Conservation (phyloP, 64 coral and sea anemone genomes). For the Exaiptasia diaphana region DNA sequence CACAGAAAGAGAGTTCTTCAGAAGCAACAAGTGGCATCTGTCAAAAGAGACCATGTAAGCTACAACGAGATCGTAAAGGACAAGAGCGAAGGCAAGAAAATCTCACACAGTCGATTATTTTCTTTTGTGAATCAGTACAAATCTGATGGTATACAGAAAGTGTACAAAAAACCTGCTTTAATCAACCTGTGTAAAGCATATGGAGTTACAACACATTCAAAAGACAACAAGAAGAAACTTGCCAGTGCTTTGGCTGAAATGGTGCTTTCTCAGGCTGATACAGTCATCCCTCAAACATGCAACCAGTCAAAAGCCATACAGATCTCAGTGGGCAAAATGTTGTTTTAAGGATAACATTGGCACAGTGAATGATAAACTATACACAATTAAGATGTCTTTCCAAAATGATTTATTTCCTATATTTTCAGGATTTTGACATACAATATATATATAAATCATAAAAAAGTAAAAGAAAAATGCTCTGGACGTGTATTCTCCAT, state of each 20-base stretch:
- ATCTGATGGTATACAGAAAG: background rate
- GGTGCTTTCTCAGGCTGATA: background rate
- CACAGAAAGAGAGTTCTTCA: constrained; percentile 1
- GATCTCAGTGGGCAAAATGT: no score
- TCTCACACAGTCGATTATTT: constrained; percentile 7
- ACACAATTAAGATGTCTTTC: no score
- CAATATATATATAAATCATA: no score
- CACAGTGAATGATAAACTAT: no score
- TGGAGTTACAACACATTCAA: background rate
- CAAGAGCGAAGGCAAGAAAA: background rate
- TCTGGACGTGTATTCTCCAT: background rate
- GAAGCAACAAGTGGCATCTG: background rate
- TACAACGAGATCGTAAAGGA: constrained; percentile 8
- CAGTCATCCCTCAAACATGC: background rate
- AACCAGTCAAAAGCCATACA: background rate
- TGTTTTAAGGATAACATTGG: no score
- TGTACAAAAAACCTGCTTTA: background rate
- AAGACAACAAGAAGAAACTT: background rate
- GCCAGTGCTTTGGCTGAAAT: background rate
- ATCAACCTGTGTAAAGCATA: constrained; percentile 7
- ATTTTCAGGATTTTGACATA: no score
- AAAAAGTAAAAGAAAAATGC: background rate
- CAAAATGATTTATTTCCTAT: no score
- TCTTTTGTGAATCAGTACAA: background rate
- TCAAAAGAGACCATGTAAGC: background rate